phyloP scores from a whole-genome alignment of 2,888 invertebrate species.

The Eudasyphora cyanicolor region DNA sequence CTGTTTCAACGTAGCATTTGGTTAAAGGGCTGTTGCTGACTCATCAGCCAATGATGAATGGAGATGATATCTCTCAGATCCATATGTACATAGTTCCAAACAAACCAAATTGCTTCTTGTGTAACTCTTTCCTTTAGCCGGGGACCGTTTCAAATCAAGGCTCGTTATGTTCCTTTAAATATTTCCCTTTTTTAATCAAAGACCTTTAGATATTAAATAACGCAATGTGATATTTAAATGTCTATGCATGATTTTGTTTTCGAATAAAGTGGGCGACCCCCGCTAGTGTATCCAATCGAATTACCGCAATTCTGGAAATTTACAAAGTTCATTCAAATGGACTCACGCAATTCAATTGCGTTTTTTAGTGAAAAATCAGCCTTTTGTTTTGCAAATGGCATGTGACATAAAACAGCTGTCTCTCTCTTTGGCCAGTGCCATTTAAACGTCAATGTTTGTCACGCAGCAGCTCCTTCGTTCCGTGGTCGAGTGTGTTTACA shows the following conservation, averaged over 20 bases:
- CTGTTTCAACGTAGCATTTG: background rate
- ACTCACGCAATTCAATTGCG: background rate
- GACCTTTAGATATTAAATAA: too few relatives aligned
- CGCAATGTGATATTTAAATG: background rate
- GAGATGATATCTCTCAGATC: too few relatives aligned
- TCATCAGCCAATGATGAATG: background rate
- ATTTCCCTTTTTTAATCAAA: background rate
- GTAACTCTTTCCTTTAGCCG: background rate
- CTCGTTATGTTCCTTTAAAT: background rate
- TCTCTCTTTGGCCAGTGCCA: too few relatives aligned
- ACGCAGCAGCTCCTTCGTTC: too few relatives aligned
- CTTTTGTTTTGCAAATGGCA: too few relatives aligned
- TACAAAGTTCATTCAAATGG: background rate
- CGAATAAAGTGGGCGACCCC: too few relatives aligned
- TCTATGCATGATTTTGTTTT: too few relatives aligned
- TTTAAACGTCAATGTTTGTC: too few relatives aligned
- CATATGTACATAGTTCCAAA: background rate
- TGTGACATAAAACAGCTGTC: too few relatives aligned
- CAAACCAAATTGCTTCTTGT: background rate
- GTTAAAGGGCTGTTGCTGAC: too few relatives aligned
- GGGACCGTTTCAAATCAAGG: background rate
- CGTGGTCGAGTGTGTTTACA: too few relatives aligned
- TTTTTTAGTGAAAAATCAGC: too few relatives aligned
- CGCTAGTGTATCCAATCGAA: background rate
- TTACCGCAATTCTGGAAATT: background rate